These are phyloP conservation scores for Mesocentrotus franciscanus DNA, from an alignment of 53 echinoderm and acorn worm genomes.

Conservation along the genomic window DNA sequence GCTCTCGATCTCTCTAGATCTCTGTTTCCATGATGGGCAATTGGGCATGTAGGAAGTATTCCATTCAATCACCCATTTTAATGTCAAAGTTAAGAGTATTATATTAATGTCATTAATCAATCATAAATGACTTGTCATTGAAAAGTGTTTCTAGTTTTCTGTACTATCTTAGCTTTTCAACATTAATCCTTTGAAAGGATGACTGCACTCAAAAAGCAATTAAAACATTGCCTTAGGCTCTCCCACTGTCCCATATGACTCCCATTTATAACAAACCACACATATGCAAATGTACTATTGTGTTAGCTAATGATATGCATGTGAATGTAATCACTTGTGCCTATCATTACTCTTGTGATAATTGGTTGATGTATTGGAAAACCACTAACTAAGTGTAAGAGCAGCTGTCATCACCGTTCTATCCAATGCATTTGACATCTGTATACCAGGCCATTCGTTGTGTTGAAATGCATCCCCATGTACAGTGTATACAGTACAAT, in stretches of 20 bases:
- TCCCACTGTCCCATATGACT: not conserved
- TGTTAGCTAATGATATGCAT: constrained; percentile 7
- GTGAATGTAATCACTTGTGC: not conserved
- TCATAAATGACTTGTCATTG: not conserved
- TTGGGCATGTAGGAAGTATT: too few species aligned
- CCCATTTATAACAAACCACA: not conserved
- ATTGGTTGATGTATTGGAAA: not conserved
- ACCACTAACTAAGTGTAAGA: not conserved
- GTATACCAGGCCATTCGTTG: not conserved
- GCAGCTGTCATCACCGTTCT: not conserved
- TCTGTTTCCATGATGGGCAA: too few species aligned
- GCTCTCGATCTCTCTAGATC: too few species aligned
- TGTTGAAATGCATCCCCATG: not conserved
- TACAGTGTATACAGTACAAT: not conserved
- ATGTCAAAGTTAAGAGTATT: too few species aligned
- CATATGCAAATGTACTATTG: not conserved
- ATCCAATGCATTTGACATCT: not conserved
- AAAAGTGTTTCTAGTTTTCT: not conserved
- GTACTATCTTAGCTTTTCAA: not conserved
- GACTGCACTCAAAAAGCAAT: not conserved
- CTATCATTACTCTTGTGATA: not conserved
- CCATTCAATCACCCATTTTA: too few species aligned
- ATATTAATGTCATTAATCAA: not conserved
- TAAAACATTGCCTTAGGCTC: not conserved
- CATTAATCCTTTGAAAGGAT: not conserved